phyloP scores from a whole-genome alignment of 2,888 invertebrate species.

The Agrotis puta region DNA sequence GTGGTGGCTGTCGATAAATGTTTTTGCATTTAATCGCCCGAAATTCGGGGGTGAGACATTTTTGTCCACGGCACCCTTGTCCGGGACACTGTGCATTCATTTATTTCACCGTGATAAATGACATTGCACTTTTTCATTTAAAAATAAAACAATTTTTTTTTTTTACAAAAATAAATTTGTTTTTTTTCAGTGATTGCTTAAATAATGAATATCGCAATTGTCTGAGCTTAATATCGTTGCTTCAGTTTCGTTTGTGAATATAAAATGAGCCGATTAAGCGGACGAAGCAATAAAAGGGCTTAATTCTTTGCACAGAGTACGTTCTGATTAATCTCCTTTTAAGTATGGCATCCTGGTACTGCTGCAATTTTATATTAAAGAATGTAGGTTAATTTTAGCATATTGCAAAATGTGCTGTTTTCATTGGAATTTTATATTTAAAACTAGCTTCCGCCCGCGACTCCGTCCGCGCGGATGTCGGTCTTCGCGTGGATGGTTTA shows the following conservation, averaged over 20 bases:
- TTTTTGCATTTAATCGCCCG: conserved; percentile 78
- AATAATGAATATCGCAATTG: conserved; percentile 44
- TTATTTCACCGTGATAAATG: conserved; percentile 71
- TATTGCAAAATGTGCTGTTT: neutral
- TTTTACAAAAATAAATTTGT: conserved; percentile 50
- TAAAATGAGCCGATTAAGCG: conserved; percentile 47
- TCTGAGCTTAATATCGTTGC: conserved; percentile 43
- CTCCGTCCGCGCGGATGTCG: too few relatives aligned
- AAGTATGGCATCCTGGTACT: neutral
- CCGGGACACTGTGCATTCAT: conserved; percentile 64
- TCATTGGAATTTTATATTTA: neutral
- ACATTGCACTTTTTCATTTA: conserved; percentile 54
- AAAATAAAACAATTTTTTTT: conserved; percentile 58
- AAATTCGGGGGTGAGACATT: conserved; percentile 67
- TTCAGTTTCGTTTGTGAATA: conserved; percentile 43
- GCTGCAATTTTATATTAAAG: neutral
- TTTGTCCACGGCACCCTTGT: conserved; percentile 58
- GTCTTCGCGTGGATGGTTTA: too few relatives aligned
- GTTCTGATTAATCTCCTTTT: conserved; percentile 24
- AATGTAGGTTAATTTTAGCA: neutral
- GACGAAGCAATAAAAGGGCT: conserved; percentile 16
- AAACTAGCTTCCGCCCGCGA: too few relatives aligned
- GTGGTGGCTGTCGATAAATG: conserved; percentile 82
- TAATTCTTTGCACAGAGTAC: conserved; percentile 17
- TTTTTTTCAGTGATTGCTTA: conserved; percentile 32